A percentile compares a stretch with the other conserved stretches of the same genome.
Evolutionary conservation across 1,140 invertebrate genomes (phyloP).

Genomic region (Lucilia cuprina): DNA sequence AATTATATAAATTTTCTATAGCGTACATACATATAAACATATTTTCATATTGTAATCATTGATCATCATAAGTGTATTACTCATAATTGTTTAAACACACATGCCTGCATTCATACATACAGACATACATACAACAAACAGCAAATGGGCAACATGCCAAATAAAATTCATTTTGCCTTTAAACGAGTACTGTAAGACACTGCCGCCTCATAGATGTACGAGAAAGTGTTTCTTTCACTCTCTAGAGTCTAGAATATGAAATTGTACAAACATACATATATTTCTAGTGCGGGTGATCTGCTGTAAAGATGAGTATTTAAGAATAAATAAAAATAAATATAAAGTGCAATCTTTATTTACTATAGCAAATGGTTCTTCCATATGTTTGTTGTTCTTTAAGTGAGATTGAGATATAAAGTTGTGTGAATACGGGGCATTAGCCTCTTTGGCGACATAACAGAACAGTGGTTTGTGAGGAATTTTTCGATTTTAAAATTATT

Average conservation of each 20-base stretch:
- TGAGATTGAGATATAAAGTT: neutral
- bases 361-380: too few species aligned
- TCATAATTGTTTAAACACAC: conserved; percentile 3
- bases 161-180: neutral
- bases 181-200: neutral
- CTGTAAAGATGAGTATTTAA: neutral
- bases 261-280: neutral
- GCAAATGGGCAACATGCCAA: conserved; percentile 14
- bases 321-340: neutral
- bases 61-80: conserved; percentile 1
- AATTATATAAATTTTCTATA: neutral
- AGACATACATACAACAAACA: neutral
- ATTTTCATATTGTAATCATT: conserved; percentile 4
- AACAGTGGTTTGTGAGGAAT: neutral
- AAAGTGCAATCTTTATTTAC: neutral
- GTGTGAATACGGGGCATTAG: neutral
- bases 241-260: neutral
- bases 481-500: too few species aligned
- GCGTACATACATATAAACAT: too few species aligned
- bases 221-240: neutral
- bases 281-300: neutral
- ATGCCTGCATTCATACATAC: neutral
- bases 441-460: neutral
- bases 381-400: neutral
- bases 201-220: neutral